These are phyloP conservation scores for Mesoclemmys tuberculata DNA, from an alignment of 2,113 vertebrate genomes.

Conservation along the genomic window DNA sequence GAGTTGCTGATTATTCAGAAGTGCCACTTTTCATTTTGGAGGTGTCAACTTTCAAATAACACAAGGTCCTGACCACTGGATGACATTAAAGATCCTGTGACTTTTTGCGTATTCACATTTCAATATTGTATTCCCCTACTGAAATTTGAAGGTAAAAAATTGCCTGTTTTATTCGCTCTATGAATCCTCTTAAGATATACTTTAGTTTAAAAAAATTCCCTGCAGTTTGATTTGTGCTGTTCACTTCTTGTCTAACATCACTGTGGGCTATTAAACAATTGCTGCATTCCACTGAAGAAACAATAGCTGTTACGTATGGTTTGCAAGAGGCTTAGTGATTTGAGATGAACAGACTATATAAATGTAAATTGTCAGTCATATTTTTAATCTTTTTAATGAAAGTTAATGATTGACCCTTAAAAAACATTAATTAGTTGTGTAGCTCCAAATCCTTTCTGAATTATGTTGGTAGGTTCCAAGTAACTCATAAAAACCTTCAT, in stretches of 20 bases:
- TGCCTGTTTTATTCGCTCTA: neutral
- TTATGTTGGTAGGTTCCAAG: neutral
- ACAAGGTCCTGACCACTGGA: neutral
- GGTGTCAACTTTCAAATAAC: neutral
- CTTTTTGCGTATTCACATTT: neutral
- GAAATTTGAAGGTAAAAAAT: neutral
- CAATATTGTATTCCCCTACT: neutral
- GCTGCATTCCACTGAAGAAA: neutral
- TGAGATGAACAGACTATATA: neutral
- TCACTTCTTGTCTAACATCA: neutral
- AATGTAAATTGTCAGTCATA: neutral
- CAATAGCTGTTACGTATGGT: neutral
- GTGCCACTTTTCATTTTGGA: neutral
- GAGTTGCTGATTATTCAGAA: neutral
- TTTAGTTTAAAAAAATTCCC: neutral
- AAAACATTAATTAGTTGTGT: accelerated
- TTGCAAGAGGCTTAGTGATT: neutral
- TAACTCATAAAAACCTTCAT: neutral
- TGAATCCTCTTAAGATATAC: neutral
- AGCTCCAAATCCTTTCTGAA: neutral
- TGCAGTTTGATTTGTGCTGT: neutral
- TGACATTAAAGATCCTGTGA: neutral
- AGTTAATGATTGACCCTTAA: neutral
- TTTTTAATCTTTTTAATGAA: neutral
- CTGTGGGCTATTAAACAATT: neutral